Conservation (phyloP, 2,888 invertebrate species). For the Spatulosminthurus flaviceps region DNA sequence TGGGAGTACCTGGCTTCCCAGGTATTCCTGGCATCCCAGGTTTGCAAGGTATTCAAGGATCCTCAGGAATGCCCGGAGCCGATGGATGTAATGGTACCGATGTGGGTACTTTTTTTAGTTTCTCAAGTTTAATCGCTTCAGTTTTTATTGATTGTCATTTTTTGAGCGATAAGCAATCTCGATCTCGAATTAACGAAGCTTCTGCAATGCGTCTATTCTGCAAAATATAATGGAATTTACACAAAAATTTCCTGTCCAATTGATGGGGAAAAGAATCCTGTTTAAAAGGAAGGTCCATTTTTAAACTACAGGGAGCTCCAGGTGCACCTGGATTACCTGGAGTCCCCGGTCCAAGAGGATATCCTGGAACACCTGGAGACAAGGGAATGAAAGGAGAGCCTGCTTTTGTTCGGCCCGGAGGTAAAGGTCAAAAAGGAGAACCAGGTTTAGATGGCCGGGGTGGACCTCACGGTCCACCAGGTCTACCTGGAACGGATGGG, state of each 20-base stretch:
- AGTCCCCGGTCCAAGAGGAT: conserved; percentile 74
- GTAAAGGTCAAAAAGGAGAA: conserved; percentile 82
- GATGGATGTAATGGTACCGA: conserved; percentile 63
- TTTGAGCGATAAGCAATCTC: too few relatives aligned
- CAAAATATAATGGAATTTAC: not conserved
- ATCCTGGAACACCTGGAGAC: conserved; percentile 66
- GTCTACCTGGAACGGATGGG: conserved; percentile 72
- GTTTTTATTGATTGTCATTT: not conserved
- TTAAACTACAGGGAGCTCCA: not conserved
- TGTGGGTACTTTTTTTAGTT: conserved; percentile 50
- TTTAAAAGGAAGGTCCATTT: too few relatives aligned
- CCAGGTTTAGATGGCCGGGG: conserved; percentile 77
- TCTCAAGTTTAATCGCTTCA: not conserved
- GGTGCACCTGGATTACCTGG: conserved; percentile 68
- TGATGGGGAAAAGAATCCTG: too few relatives aligned
- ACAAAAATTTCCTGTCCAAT: too few relatives aligned
- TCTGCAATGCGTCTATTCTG: not conserved
- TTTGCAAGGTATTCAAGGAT: conserved; percentile 64
- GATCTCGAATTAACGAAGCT: not conserved
- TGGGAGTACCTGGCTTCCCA: conserved; percentile 72
- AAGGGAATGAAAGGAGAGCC: conserved; percentile 70
- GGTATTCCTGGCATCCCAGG: conserved; percentile 73
- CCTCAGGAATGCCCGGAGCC: conserved; percentile 56
- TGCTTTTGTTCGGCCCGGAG: conserved; percentile 75
- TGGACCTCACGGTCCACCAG: conserved; percentile 74